Evolutionary conservation across 2,113 vertebrate genomes (phyloP).

Genomic region (Alectura lathami): DNA sequence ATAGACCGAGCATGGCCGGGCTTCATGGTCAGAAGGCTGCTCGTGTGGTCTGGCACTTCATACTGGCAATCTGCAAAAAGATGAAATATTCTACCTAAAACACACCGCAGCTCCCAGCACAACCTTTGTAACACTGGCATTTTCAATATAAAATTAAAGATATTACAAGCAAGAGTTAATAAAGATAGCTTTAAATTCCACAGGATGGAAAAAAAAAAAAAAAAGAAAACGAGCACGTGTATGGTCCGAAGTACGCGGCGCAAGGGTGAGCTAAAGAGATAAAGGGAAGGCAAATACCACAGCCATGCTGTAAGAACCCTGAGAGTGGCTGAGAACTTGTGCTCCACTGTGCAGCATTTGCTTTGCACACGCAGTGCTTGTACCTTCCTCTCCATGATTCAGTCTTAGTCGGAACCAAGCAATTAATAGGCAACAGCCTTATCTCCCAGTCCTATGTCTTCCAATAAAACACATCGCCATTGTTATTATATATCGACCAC

Average conservation of each 20-base stretch:
- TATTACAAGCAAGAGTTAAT: background rate
- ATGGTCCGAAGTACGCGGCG: background rate
- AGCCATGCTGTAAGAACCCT: background rate
- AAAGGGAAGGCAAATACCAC: background rate
- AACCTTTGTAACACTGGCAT: background rate
- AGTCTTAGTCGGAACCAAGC: background rate
- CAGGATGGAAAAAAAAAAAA: background rate
- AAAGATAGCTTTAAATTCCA: background rate
- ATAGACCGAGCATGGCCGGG: conserved; percentile 54
- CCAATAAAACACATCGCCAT: background rate
- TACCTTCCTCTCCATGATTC: background rate
- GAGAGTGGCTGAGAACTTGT: background rate
- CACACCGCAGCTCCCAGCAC: background rate
- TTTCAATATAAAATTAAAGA: background rate
- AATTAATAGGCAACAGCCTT: background rate
- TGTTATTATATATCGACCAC: fast-evolving
- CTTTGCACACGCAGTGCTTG: background rate
- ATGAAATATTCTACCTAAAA: background rate
- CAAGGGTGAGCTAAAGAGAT: background rate
- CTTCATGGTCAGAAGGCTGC: conserved; percentile 41
- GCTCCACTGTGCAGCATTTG: background rate
- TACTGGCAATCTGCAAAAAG: background rate
- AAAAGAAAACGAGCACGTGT: background rate
- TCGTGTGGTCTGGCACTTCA: background rate
- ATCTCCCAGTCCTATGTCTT: background rate